A percentile compares a stretch with the other conserved stretches of the same genome.
Conservation (phyloP, 2,888 invertebrate species). For the Pyralis farinalis region DNA sequence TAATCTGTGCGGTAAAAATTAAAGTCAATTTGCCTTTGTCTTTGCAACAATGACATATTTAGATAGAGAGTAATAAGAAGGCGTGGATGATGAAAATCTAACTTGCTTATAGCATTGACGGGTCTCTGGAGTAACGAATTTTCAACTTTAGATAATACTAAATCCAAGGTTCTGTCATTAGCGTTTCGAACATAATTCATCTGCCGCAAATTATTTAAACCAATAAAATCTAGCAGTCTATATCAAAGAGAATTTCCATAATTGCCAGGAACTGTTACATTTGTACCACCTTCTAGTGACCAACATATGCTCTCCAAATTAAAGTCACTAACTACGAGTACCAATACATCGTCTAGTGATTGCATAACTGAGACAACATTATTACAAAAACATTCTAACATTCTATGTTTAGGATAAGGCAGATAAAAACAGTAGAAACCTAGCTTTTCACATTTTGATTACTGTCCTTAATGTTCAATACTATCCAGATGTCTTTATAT, state of each 20-base stretch:
- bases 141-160: not conserved
- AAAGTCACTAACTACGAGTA: not conserved
- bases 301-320: not conserved
- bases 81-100: not conserved
- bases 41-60: not conserved
- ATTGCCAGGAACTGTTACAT: not conserved
- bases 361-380: not conserved
- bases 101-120: not conserved
- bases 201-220: not conserved
- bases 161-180: not conserved
- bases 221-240: not conserved
- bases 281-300: not conserved
- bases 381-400: not conserved
- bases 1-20: constrained; percentile 3
- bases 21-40: not conserved
- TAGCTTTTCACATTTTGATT: not conserved
- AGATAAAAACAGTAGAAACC: constrained; percentile 2
- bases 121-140: not conserved
- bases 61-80: not conserved
- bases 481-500: not conserved
- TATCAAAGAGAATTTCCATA: not conserved
- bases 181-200: not conserved
- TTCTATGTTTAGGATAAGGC: not conserved
- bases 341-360: not conserved
- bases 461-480: not conserved